Percentiles rank a stretch among this genome's conserved stretches.
phyloP scores from a whole-genome alignment of 2,888 invertebrate species.

The Erpobdella octoculata region DNA sequence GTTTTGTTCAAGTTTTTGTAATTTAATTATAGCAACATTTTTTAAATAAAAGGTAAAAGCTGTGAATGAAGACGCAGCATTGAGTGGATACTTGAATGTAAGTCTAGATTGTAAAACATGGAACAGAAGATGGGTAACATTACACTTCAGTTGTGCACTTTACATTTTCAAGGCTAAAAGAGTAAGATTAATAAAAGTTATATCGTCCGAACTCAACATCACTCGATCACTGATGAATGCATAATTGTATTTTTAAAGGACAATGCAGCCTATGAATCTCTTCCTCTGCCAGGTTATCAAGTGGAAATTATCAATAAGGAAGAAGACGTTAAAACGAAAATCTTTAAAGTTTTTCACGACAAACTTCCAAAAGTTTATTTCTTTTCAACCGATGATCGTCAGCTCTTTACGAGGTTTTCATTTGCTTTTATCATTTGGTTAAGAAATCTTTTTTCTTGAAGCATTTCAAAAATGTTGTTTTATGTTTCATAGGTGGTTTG shows the following conservation, averaged over 20 bases:
- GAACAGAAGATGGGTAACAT: constrained; percentile 58
- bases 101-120: constrained; percentile 55
- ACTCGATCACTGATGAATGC: not conserved
- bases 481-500: constrained; percentile 9
- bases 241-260: not conserved
- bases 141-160: constrained; percentile 58
- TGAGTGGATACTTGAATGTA: constrained; percentile 53
- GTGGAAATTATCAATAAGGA: not conserved
- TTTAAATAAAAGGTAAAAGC: constrained; percentile 31
- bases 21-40: no score
- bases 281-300: constrained; percentile 11
- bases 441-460: no score
- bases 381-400: constrained; percentile 8
- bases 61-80: constrained; percentile 48
- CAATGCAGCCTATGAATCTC: constrained; percentile 9
- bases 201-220: not conserved
- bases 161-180: constrained; percentile 54
- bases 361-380: constrained; percentile 8
- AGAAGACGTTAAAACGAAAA: not conserved
- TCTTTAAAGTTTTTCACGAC: constrained; percentile 14
- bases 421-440: not conserved
- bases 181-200: constrained; percentile 39
- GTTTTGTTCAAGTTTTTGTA: no score
- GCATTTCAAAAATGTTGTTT: no score
- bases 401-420: not conserved